Evolutionary conservation across 1,140 invertebrate genomes (phyloP).

Genomic region (Brachionus koreanus): DNA sequence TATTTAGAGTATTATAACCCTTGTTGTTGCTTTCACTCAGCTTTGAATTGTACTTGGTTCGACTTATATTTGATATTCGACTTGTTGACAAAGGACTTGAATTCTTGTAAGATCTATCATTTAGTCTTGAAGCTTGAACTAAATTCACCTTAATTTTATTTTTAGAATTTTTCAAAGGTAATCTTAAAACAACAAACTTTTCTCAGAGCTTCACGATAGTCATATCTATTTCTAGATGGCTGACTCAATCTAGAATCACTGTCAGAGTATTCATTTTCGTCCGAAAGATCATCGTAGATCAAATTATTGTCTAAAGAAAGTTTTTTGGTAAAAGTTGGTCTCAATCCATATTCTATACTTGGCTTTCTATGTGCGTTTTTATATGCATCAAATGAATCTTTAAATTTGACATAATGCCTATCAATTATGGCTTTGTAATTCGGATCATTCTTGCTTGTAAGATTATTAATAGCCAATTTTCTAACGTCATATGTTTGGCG

Average conservation of each 20-base stretch:
- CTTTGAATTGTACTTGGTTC: not conserved
- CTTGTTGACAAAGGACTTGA: not conserved
- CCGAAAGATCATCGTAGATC: not conserved
- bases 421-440: conserved; percentile 29
- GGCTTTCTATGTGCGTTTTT: not conserved
- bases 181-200: not conserved
- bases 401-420: conserved; percentile 36
- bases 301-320: not conserved
- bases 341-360: not conserved
- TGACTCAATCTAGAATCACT: not conserved
- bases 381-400: not conserved
- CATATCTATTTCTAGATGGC: not conserved
- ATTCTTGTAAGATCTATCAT: not conserved
- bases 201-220: not conserved
- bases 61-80: not conserved
- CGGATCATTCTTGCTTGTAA: conserved; percentile 20
- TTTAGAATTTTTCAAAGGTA: not conserved
- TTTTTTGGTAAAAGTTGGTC: not conserved
- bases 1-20: no score
- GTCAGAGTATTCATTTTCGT: not conserved
- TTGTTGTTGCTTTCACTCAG: not conserved
- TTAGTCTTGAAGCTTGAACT: conserved; percentile 15
- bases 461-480: conserved; percentile 40
- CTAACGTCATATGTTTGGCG: conserved; percentile 35
- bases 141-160: not conserved